Evolutionary conservation across 2,888 invertebrate species (phyloP).

Genomic region (Sphaeridia pumilis): DNA sequence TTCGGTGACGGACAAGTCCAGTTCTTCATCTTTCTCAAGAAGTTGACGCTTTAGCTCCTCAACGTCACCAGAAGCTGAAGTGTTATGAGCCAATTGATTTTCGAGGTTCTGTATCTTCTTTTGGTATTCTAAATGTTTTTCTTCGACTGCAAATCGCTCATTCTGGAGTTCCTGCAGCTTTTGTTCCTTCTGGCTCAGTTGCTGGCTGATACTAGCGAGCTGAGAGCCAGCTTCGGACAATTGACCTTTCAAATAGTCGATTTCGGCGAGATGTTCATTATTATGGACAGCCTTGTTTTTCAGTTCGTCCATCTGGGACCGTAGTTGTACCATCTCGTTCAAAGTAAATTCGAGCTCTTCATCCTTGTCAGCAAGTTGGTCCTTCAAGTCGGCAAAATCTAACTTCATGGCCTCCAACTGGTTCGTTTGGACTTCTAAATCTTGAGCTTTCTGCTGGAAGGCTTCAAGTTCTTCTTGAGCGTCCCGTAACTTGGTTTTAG

Average conservation of each 20-base stretch:
- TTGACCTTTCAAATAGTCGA: too few species aligned
- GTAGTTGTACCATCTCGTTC: not conserved
- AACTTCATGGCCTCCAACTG: not conserved
- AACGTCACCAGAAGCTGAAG: too few species aligned
- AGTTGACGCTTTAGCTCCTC: not conserved
- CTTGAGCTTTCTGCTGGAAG: not conserved
- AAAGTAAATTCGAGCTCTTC: constrained; percentile 5
- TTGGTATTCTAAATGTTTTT: too few species aligned
- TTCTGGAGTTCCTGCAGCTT: constrained; percentile 19
- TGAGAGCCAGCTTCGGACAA: too few species aligned
- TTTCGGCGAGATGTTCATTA: too few species aligned
- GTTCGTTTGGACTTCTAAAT: constrained; percentile 16
- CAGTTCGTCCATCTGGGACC: too few species aligned
- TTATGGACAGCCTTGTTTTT: too few species aligned
- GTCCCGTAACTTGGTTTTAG: constrained; percentile 14
- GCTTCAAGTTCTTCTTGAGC: constrained; percentile 1
- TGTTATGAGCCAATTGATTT: too few species aligned
- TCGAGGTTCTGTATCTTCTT: too few species aligned
- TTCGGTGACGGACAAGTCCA: constrained; percentile 12
- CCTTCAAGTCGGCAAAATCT: not conserved
- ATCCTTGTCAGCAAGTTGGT: constrained; percentile 3
- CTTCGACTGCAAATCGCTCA: constrained; percentile 8
- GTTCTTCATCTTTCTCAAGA: constrained; percentile 13
- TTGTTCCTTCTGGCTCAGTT: too few species aligned
- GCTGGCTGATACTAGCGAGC: too few species aligned